Base-by-base conservation (phyloP, 2,888 invertebrate genomes). In the Temnothorax unifasciatus region DNA sequence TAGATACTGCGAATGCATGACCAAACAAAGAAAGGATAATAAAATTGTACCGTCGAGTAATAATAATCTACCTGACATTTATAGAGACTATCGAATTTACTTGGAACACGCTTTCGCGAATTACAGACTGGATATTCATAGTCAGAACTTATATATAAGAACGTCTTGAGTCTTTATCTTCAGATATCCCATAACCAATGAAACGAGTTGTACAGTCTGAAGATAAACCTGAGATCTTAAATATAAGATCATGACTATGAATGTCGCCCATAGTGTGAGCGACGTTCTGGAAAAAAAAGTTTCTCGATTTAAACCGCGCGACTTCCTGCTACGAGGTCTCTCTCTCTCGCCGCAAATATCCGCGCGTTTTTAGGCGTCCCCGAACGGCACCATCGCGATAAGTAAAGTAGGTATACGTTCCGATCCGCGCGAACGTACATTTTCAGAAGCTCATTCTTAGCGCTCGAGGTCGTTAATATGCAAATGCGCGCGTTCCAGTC, bases 381-480 rank as follows among this genome's bases (percentile, higher is more conserved):
- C 57, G 38, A 75, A 75, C 13, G 63, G 82, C 59, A 52, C 68
- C 79, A 57, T 79, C 83, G 50, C 69, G 59, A 64, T 66, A 81
- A 73, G 29, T 61, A 71, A 71, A 44, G 69, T 63, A 81, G 66
- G 29, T 59, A 76, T 85, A 79, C 21, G 2, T 34, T 71, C 5
- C 47, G 38, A 11, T 3, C 34, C 44, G 38, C 71, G 50, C 57
- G 47, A 50, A 18, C 64, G 61, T 66, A 61, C 29, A 61, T 85
- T 83, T 85, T 74, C 75, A 71, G 59, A 50, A 61, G 81, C 52
- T 84, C 85, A 86, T 89, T 88, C 86, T 89, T 47, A 83, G 76
- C 68, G 57, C 54, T 71, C 83, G 75, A 82, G 84, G 69, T 69
- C 73, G 77, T 90, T 90, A 87, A 88, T 89, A 90, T 90, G 89